These are phyloP conservation scores for Megaceryle maxima DNA, from an alignment of 2,113 vertebrate species.

Conservation along the genomic window DNA sequence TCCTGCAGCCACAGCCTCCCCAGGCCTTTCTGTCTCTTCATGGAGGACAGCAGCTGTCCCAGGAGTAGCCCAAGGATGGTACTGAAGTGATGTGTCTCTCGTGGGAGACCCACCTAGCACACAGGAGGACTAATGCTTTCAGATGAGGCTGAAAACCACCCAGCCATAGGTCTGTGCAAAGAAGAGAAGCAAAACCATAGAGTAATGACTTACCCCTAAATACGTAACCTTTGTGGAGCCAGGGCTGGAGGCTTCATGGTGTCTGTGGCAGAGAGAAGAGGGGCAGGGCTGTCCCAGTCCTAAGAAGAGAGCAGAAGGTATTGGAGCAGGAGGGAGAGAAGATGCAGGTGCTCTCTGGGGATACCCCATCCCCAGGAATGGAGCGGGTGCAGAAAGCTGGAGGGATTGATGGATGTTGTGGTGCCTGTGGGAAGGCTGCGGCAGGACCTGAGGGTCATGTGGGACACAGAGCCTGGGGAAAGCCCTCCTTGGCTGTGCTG, in stretches of 20 bases:
- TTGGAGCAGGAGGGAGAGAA: not conserved
- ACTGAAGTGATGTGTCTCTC: not conserved
- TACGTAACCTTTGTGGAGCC: not conserved
- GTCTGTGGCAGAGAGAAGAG: not conserved
- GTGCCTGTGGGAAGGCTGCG: not conserved
- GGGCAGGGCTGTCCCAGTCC: not conserved
- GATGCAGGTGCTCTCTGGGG: not conserved
- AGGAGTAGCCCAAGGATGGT: not conserved
- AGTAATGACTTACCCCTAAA: not conserved
- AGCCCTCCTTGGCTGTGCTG: not conserved
- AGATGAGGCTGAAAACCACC: constrained; percentile 39
- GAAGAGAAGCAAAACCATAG: constrained; percentile 23
- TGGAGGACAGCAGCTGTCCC: not conserved
- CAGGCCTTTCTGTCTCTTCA: not conserved
- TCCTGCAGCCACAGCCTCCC: not conserved
- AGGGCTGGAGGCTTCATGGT: not conserved
- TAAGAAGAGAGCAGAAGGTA: not conserved
- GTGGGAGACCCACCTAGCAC: not conserved
- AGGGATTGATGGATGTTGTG: fast-evolving
- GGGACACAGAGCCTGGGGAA: not conserved
- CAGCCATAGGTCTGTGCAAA: not conserved
- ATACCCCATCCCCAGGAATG: not conserved
- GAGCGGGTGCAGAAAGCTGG: not conserved
- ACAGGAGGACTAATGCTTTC: constrained; percentile 3
- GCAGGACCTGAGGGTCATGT: not conserved